Percentiles rank a stretch among this genome's conserved stretches.
Evolutionary conservation across 2,888 invertebrate genomes (phyloP).

Genomic region (Meteorus cinctellus): DNA sequence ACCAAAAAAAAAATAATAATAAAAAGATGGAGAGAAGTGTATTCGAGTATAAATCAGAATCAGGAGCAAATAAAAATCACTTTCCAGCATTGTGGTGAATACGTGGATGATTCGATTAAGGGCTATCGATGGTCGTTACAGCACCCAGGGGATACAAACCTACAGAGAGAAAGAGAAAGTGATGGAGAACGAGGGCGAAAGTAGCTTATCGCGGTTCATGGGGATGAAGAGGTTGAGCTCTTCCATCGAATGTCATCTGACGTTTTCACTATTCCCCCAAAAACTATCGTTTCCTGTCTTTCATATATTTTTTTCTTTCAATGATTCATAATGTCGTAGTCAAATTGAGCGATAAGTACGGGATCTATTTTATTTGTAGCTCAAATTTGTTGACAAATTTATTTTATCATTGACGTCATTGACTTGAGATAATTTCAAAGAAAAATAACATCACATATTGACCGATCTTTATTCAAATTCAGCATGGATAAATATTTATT

Average conservation of each 20-base stretch:
- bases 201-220: slow-evolving; percentile 66
- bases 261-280: slow-evolving; percentile 29
- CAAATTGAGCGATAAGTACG: too few relatives aligned
- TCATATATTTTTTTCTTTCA: slow-evolving; percentile 40
- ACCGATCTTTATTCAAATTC: too few relatives aligned
- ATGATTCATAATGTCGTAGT: slow-evolving; percentile 44
- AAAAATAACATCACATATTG: too few relatives aligned
- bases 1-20: slow-evolving; percentile 21
- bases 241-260: slow-evolving; percentile 39
- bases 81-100: slow-evolving; percentile 70
- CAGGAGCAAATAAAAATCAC: slow-evolving; percentile 72
- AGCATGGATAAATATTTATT: too few relatives aligned
- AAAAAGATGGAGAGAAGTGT: slow-evolving; percentile 28
- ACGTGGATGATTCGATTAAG: slow-evolving; percentile 70
- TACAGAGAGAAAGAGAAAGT: slow-evolving; percentile 14
- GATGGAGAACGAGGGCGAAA: slow-evolving; percentile 44
- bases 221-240: slow-evolving; percentile 49
- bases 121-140: slow-evolving; percentile 71
- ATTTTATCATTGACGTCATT: too few relatives aligned
- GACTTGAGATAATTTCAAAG: too few relatives aligned
- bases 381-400: too few relatives aligned
- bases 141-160: slow-evolving; percentile 53
- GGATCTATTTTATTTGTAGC: too few relatives aligned
- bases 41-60: slow-evolving; percentile 70
- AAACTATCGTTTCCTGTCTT: slow-evolving; percentile 37